Evolutionary conservation across 2,888 invertebrate species (phyloP), one percentile per base, ranked within the genome.

Genomic region (Tuberolachnus salignus): DNA sequence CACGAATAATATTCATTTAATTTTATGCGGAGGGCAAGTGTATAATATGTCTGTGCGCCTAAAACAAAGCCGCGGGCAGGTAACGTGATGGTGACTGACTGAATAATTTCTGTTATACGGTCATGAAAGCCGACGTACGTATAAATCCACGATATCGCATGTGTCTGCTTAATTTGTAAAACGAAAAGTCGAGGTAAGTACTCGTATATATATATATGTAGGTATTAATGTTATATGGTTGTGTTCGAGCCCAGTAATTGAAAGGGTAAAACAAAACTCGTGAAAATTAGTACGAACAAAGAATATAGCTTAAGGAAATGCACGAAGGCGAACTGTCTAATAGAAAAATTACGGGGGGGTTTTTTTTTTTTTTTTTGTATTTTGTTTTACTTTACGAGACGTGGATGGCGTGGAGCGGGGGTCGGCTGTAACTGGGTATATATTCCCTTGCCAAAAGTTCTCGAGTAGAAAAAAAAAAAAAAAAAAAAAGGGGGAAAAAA

Each of bases 81-180:
- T 19, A 34, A 19, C 57, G 21, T 4, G 4, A n/a, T n/a, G n/a
- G 42, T n/a, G n/a, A n/a, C n/a, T 55, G 55, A 57, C 16, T 57
- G 57, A 8, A 46, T 67, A 19, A 19, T 63, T 64, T 64, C 57
- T n/a, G 21, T 49, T 26, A 34, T 34, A 23, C 13, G 26, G 59
- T 14, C 49, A 26, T 72, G 46, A 26, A 61, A 42, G 14, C 51
- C 4, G 16, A 63, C 6, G 34, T 34, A 34, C 34, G 34, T 34
- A 8, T 11, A 34, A 61, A 34, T 51, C 23, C 46, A 59, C 19
- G 46, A 46, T 59, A 19, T 71, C 63, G 72, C 61, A 73, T 73
- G 72, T 63, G 63, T 73, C 26, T 21, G 51, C 61, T 49, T 63
- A 61, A 73, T 73, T 63, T 63, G 21, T 51, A 34, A 51, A 73